Conservation (phyloP, 2,797 vertebrate species). For the Hoplostethus atlanticus region DNA sequence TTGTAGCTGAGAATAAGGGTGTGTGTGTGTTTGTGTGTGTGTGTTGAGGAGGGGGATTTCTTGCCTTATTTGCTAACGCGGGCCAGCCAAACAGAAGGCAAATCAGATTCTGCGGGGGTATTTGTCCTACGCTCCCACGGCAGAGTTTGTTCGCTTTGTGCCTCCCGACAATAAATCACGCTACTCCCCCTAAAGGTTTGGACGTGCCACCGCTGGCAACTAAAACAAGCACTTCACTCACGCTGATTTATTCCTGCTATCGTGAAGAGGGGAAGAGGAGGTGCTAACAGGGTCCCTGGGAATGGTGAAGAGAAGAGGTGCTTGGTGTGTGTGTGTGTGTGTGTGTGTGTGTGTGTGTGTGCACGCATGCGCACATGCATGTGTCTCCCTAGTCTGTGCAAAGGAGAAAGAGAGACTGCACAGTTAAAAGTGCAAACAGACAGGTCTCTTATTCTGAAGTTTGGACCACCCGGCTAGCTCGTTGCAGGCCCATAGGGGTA, state of each 20-base stretch:
- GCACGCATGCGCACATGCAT: constrained; percentile 10
- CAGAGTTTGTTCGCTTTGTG: constrained; percentile 70
- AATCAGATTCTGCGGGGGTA: constrained; percentile 70
- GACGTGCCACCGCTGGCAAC: constrained; percentile 75
- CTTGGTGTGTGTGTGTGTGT: neutral
- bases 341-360: constrained; percentile 19
- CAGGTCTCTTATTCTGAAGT: constrained; percentile 44
- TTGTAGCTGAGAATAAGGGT: constrained; percentile 44
- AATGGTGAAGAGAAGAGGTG: constrained; percentile 57
- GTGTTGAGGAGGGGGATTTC: constrained; percentile 56
- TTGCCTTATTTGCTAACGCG: constrained; percentile 75
- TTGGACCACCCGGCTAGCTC: constrained; percentile 50
- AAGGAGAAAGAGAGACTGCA: constrained; percentile 7
- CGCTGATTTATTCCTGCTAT: constrained; percentile 82
- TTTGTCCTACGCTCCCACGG: constrained; percentile 73
- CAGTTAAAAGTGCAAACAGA: constrained; percentile 30
- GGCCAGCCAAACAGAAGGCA: constrained; percentile 76
- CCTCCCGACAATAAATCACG: constrained; percentile 81
- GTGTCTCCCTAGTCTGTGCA: neutral
- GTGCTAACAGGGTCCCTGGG: constrained; percentile 81
- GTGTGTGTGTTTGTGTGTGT: constrained; percentile 14
- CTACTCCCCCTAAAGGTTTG: constrained; percentile 68
- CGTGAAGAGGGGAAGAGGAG: constrained; percentile 70
- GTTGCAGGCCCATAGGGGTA: constrained; percentile 35
- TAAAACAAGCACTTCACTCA: constrained; percentile 82